phyloP scores from a whole-genome alignment of 2,797 vertebrate genomes.

The Hippoglossus hippoglossus region DNA sequence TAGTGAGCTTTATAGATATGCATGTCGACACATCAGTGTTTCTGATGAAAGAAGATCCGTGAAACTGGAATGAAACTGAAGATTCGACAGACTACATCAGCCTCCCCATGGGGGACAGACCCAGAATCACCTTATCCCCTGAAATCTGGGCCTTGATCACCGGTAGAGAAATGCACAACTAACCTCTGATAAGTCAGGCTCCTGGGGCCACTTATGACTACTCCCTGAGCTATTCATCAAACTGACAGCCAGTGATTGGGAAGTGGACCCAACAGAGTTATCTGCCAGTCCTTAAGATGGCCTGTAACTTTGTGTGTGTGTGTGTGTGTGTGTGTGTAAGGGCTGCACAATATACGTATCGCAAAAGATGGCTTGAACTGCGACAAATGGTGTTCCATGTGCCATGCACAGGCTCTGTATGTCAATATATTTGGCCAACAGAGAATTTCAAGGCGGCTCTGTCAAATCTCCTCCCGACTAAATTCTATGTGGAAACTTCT shows the following conservation, averaged over 20 bases:
- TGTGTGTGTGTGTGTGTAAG: slow-evolving; percentile 14
- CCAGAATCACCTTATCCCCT: slow-evolving; percentile 46
- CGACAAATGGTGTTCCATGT: too few species aligned
- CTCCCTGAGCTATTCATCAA: slow-evolving; percentile 52
- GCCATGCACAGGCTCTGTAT: too few species aligned
- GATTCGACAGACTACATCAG: slow-evolving; percentile 14
- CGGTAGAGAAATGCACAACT: slow-evolving; percentile 38
- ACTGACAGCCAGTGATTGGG: slow-evolving; percentile 51
- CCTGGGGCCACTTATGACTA: slow-evolving; percentile 41
- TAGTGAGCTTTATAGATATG: too few species aligned
- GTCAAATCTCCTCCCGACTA: too few species aligned
- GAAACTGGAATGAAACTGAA: slow-evolving; percentile 8
- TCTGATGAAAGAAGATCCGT: slow-evolving; percentile 16
- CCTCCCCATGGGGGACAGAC: slow-evolving; percentile 22
- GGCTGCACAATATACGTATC: too few species aligned
- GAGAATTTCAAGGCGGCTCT: too few species aligned
- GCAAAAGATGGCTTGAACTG: too few species aligned
- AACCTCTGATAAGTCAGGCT: slow-evolving; percentile 57
- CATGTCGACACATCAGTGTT: background rate
- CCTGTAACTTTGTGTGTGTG: background rate
- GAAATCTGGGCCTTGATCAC: slow-evolving; percentile 56
- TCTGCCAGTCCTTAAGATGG: slow-evolving; percentile 19
- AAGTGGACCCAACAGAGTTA: slow-evolving; percentile 38
- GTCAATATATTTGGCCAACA: too few species aligned
- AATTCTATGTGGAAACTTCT: too few species aligned